These are phyloP conservation scores for Aurelia aurita DNA, from an alignment of 30 jellyfish, hydroid and myxozoan species.

Conservation along the genomic window DNA sequence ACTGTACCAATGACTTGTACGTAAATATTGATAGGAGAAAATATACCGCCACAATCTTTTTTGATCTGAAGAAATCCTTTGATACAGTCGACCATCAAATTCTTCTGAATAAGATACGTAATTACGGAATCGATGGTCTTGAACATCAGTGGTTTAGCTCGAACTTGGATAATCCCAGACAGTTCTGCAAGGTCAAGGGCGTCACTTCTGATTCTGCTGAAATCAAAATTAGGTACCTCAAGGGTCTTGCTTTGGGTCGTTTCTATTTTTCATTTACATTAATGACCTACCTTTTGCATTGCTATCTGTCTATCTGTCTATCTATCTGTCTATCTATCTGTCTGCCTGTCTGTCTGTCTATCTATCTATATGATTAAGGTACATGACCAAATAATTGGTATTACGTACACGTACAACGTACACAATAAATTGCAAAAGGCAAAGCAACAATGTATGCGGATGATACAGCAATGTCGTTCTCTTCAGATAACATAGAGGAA, in stretches of 20 bases:
- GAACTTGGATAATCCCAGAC: constrained; percentile 10
- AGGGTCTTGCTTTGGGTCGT: constrained; percentile 34
- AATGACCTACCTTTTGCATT: constrained; percentile 35
- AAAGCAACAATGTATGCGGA: no score
- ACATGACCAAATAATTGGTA: no score
- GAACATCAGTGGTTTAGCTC: constrained; percentile 28
- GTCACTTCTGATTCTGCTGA: not conserved
- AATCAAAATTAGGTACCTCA: not conserved
- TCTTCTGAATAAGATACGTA: no score
- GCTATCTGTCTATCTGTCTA: no score
- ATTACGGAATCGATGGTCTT: no score
- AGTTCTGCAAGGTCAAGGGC: constrained; percentile 35
- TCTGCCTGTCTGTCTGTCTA: no score
- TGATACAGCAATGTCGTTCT: constrained; percentile 24
- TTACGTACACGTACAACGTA: no score
- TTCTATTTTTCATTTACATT: constrained; percentile 23
- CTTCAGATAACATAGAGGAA: constrained; percentile 17
- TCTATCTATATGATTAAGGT: no score
- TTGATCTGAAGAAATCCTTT: not conserved
- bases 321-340: no score
- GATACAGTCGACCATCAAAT: no score
- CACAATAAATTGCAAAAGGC: no score
- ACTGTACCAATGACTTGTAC: no score
- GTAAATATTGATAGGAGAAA: constrained; percentile 10
- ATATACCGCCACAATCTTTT: constrained; percentile 16